Conservation (phyloP, 2,113 vertebrate genomes). For the Empidonax traillii region DNA sequence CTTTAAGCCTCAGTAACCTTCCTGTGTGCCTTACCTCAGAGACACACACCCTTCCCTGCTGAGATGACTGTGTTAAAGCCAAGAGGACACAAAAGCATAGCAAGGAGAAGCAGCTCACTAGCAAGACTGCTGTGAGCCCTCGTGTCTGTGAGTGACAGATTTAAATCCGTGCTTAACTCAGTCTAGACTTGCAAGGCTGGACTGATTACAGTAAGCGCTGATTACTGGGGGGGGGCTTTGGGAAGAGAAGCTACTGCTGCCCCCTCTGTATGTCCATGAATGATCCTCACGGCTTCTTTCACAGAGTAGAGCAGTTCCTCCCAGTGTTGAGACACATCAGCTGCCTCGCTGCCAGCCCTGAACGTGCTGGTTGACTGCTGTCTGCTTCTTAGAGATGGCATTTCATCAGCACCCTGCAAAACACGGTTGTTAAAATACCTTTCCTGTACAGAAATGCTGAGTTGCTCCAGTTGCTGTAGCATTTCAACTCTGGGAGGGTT, state of each 20-base stretch:
- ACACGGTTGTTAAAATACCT: neutral
- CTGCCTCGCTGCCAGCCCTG: neutral
- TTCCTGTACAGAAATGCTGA: neutral
- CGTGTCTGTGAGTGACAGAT: neutral
- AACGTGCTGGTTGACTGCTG: neutral
- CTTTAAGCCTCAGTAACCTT: neutral
- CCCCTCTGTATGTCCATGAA: neutral
- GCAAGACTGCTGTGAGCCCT: neutral
- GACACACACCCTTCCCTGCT: neutral
- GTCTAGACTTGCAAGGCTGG: neutral
- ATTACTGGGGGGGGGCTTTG: neutral
- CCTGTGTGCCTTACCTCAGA: neutral
- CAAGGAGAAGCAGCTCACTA: neutral
- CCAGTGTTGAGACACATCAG: neutral
- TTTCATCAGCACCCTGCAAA: neutral
- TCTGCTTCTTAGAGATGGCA: neutral
- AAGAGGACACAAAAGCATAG: neutral
- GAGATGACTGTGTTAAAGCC: neutral
- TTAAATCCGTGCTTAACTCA: neutral
- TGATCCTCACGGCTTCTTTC: neutral
- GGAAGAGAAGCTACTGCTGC: neutral
- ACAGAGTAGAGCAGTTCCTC: neutral
- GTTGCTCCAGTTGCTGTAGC: neutral
- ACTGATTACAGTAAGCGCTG: neutral
- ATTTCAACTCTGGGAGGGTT: neutral